A percentile compares a stretch with the other conserved stretches of the same genome.
Evolutionary conservation across 2,888 invertebrate species (phyloP).

Genomic region (Pseudoips prasinana): DNA sequence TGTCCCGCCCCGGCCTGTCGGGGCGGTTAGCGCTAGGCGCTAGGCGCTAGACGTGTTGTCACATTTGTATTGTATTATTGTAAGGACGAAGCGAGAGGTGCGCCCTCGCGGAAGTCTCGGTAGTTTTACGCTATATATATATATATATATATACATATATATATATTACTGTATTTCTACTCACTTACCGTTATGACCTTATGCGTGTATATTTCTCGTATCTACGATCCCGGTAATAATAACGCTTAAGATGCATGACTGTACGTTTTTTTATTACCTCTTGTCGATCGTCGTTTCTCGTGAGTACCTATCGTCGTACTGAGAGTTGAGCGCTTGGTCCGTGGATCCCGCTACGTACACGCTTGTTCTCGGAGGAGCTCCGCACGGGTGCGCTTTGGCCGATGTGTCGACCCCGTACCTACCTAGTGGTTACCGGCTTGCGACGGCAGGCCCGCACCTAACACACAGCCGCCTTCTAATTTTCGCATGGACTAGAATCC

Average conservation of each 20-base stretch:
- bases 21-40: slow-evolving; percentile 78
- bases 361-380: slow-evolving; percentile 74
- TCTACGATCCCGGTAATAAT: slow-evolving; percentile 91
- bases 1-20: slow-evolving; percentile 74
- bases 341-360: slow-evolving; percentile 81
- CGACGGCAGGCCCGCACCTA: slow-evolving; percentile 77
- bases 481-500: slow-evolving; percentile 81
- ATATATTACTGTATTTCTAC: slow-evolving; percentile 75
- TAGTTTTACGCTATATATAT: slow-evolving; percentile 72
- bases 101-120: slow-evolving; percentile 75
- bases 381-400: slow-evolving; percentile 79
- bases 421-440: slow-evolving; percentile 72
- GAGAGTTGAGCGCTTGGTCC: slow-evolving; percentile 78
- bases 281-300: slow-evolving; percentile 76
- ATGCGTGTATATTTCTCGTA: slow-evolving; percentile 82
- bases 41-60: slow-evolving; percentile 79
- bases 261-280: slow-evolving; percentile 87
- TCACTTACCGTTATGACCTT: slow-evolving; percentile 77
- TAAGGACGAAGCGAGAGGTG: slow-evolving; percentile 75
- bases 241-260: slow-evolving; percentile 93
- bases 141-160: slow-evolving; percentile 22
- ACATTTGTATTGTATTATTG: slow-evolving; percentile 80
- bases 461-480: slow-evolving; percentile 80
- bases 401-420: slow-evolving; percentile 72
- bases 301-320: slow-evolving; percentile 71